phyloP scores from a whole-genome alignment of 2,113 vertebrate species.

The Australoheros scitulus region DNA sequence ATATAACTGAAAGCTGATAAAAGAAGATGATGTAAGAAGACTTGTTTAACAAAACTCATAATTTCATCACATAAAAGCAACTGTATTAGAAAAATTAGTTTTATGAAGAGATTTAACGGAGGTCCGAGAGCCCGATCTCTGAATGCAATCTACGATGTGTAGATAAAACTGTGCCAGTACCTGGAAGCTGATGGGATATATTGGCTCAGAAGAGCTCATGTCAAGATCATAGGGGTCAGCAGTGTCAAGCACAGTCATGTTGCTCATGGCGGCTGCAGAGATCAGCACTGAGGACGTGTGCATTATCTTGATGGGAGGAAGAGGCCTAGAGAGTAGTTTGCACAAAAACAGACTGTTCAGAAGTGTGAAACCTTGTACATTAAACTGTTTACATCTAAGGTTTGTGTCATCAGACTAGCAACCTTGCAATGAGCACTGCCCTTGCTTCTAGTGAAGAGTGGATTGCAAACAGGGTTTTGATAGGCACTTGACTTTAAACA shows the following conservation, averaged over 20 bases:
- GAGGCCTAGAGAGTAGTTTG: constrained; percentile 26
- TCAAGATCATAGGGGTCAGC: constrained; percentile 81
- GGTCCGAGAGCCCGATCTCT: neutral
- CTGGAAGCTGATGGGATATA: constrained; percentile 91
- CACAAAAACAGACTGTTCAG: constrained; percentile 2
- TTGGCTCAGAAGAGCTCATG: constrained; percentile 79
- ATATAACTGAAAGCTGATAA: neutral
- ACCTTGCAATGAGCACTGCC: neutral
- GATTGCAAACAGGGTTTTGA: neutral
- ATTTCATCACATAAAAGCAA: neutral
- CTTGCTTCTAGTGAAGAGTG: neutral
- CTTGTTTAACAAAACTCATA: neutral
- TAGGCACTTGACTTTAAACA: neutral
- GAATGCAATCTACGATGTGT: neutral
- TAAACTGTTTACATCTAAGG: neutral
- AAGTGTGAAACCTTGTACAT: neutral
- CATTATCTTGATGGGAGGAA: constrained; percentile 84
- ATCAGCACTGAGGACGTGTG: constrained; percentile 84
- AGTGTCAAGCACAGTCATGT: constrained; percentile 88
- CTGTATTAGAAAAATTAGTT: neutral
- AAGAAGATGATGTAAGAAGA: neutral
- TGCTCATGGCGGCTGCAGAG: constrained; percentile 88
- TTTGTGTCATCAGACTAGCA: neutral
- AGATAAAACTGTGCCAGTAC: constrained; percentile 12
- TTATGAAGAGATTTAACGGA: neutral